These are phyloP conservation scores for Sylvicapra grimmia DNA, from an alignment of 2,113 vertebrate genomes.

Conservation along the genomic window DNA sequence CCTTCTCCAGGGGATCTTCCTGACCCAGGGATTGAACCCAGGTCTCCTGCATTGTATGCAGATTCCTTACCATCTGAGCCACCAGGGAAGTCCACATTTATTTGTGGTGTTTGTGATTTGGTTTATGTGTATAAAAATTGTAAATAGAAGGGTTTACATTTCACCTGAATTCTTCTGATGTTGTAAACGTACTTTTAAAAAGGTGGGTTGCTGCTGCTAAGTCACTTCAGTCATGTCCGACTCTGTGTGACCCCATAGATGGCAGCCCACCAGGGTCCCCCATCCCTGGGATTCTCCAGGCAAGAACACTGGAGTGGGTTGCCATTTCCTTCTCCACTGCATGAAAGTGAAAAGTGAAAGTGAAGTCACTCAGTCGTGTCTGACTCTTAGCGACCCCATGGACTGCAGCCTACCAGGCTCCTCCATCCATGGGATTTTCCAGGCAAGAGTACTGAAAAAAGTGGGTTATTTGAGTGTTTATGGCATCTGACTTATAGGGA, in stretches of 20 bases:
- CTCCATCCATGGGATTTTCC: no score
- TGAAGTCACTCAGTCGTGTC: no score
- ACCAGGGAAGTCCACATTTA: neutral
- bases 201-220: conserved; percentile 67
- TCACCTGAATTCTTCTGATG: conserved; percentile 83
- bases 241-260: no score
- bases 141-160: conserved; percentile 87
- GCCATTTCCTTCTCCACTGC: no score
- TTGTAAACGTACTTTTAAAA: conserved; percentile 82
- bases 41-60: neutral
- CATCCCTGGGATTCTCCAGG: no score
- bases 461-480: conserved; percentile 84
- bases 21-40: neutral
- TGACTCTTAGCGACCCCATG: no score
- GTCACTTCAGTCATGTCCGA: no score
- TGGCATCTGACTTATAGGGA: conserved; percentile 82
- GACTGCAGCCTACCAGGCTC: no score
- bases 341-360: no score
- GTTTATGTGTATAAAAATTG: conserved; percentile 84
- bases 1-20: neutral
- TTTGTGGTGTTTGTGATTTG: conserved; percentile 83
- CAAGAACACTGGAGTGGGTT: no score
- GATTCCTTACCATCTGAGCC: neutral
- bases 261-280: no score
- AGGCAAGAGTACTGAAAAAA: conserved; percentile 46